A percentile compares a stretch with the other conserved stretches of the same genome.
phyloP scores from a whole-genome alignment of 2,797 vertebrate species.

The Coluber constrictor region DNA sequence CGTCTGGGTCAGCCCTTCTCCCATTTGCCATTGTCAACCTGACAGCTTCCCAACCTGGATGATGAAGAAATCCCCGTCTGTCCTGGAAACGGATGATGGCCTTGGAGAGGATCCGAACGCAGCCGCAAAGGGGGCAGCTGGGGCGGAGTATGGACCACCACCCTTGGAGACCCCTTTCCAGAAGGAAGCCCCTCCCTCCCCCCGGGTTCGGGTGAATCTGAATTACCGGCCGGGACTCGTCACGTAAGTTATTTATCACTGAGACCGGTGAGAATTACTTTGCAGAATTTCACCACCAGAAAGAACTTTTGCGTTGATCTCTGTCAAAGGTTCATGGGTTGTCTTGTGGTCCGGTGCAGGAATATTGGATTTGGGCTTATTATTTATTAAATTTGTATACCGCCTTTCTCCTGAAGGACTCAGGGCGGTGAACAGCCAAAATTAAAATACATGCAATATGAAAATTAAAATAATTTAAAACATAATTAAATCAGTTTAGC shows the following conservation, averaged over 20 bases:
- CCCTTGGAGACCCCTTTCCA: slow-evolving; percentile 71
- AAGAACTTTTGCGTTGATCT: neutral
- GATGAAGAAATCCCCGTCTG: slow-evolving; percentile 39
- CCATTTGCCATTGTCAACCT: neutral
- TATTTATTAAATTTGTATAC: too few relatives aligned
- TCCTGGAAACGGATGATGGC: slow-evolving; percentile 64
- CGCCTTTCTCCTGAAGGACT: too few relatives aligned
- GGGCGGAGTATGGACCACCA: slow-evolving; percentile 20
- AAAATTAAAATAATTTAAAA: too few relatives aligned
- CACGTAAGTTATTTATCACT: slow-evolving; percentile 35
- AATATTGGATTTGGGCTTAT: too few relatives aligned
- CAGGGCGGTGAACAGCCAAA: too few relatives aligned
- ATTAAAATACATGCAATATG: too few relatives aligned
- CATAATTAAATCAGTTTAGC: too few relatives aligned
- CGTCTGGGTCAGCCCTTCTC: neutral
- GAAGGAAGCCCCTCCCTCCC: slow-evolving; percentile 62
- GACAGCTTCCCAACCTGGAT: neutral
- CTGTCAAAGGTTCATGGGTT: neutral
- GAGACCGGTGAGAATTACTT: neutral
- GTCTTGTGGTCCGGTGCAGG: neutral
- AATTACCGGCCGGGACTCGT: slow-evolving; percentile 45
- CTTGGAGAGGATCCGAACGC: slow-evolving; percentile 38
- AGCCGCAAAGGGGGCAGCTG: slow-evolving; percentile 13
- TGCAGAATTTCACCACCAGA: neutral
- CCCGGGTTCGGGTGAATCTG: slow-evolving; percentile 66